Conservation (phyloP, 1,140 invertebrate genomes). For the Drosophila ogumai region DNA sequence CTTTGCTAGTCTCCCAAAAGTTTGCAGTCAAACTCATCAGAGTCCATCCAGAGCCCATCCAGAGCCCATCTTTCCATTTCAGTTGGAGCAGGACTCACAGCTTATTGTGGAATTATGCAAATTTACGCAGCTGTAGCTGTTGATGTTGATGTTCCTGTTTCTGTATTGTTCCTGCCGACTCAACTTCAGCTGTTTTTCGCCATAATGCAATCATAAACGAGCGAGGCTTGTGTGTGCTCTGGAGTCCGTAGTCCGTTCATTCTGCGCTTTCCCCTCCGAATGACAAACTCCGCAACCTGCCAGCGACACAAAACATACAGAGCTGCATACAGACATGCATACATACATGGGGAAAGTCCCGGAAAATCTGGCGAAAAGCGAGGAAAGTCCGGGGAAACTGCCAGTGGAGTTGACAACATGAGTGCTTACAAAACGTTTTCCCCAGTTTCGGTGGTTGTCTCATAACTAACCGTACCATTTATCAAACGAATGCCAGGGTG, state of each 20-base stretch:
- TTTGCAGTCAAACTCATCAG: constrained; percentile 7
- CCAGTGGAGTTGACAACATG: constrained; percentile 49
- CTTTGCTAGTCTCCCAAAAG: constrained; percentile 20
- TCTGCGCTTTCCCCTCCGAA: constrained; percentile 33
- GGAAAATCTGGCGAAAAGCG: background rate
- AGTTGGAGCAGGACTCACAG: constrained; percentile 27
- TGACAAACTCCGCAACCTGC: constrained; percentile 54
- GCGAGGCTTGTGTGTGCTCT: constrained; percentile 7
- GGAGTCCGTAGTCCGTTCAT: constrained; percentile 48
- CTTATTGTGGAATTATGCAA: constrained; percentile 75
- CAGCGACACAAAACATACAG: constrained; percentile 44
- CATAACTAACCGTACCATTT: constrained; percentile 3
- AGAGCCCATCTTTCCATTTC: background rate
- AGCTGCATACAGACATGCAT: background rate
- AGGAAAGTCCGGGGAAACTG: background rate
- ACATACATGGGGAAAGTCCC: background rate
- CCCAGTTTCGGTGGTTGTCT: constrained; percentile 34
- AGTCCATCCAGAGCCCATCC: background rate
- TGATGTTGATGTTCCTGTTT: constrained; percentile 38
- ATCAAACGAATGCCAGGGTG: background rate
- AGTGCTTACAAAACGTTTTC: constrained; percentile 63
- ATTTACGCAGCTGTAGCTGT: constrained; percentile 59
- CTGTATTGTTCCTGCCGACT: constrained; percentile 22
- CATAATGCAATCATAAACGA: constrained; percentile 74
- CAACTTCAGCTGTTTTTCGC: constrained; percentile 59